Conservation (phyloP, 2,113 vertebrate genomes). For the Percopsis transmontana region DNA sequence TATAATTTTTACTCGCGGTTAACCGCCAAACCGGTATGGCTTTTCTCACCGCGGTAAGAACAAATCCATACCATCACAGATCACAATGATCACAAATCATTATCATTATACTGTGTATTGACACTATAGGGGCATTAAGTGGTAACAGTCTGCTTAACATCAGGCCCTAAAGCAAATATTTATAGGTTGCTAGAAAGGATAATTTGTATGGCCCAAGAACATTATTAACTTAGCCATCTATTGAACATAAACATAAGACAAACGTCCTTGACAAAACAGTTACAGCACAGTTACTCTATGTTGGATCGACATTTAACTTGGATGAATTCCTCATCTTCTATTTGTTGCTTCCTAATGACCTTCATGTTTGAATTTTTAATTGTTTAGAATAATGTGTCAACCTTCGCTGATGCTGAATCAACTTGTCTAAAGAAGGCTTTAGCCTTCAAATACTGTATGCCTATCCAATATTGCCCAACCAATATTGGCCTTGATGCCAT, state of each 20-base stretch:
- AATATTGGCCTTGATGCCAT: constrained; percentile 2
- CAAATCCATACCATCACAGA: too few species aligned
- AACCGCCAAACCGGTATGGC: too few species aligned
- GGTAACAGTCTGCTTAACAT: background rate
- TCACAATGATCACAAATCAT: too few species aligned
- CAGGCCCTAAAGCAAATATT: constrained; percentile 19
- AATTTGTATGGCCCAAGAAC: constrained; percentile 26
- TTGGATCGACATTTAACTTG: too few species aligned
- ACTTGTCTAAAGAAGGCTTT: background rate
- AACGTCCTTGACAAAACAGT: background rate
- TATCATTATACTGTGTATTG: too few species aligned
- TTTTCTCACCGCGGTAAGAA: too few species aligned
- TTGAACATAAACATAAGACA: constrained; percentile 28
- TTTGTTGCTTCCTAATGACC: too few species aligned
- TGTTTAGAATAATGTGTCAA: background rate
- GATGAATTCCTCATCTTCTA: too few species aligned
- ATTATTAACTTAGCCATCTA: constrained; percentile 22
- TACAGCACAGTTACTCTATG: constrained; percentile 1
- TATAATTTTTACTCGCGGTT: too few species aligned
- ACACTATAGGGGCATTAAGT: too few species aligned
- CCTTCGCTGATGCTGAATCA: constrained; percentile 3
- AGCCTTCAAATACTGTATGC: constrained; percentile 11
- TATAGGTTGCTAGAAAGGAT: constrained; percentile 16
- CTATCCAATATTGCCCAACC: background rate
- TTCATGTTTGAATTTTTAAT: background rate